Conservation (phyloP, 2,113 vertebrate genomes). For the Petromus typicus region DNA sequence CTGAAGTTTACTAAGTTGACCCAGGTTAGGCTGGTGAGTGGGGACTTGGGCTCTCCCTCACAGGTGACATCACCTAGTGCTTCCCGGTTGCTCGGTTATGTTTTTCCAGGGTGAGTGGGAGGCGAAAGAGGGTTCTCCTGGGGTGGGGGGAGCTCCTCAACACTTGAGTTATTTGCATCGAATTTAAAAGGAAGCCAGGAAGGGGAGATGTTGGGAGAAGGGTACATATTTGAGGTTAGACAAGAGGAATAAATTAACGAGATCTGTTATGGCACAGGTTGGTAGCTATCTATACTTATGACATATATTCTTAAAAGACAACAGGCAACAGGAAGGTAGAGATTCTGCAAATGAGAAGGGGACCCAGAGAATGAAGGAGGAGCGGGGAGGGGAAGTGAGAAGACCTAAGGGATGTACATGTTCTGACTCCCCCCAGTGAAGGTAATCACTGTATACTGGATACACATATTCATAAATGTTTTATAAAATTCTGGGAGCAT, state of each 20-base stretch:
- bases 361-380: neutral
- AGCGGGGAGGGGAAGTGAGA: neutral
- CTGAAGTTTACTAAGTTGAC: slow-evolving; percentile 97
- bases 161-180: neutral
- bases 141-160: neutral
- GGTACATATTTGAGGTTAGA: neutral
- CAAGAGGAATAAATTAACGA: too few species aligned
- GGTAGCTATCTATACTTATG: too few species aligned
- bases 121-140: too few species aligned
- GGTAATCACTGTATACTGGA: neutral
- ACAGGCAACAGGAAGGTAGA: neutral
- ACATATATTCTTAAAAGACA: neutral
- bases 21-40: slow-evolving; percentile 97
- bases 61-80: slow-evolving; percentile 93
- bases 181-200: neutral
- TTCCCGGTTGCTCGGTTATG: slow-evolving; percentile 90
- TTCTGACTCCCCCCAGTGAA: neutral
- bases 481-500: neutral
- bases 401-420: neutral
- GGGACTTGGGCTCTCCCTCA: slow-evolving; percentile 89
- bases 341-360: neutral
- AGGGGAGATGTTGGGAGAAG: neutral
- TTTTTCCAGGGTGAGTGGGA: slow-evolving; percentile 83
- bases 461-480: neutral
- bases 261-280: neutral